Conservation (phyloP, 1,140 invertebrate genomes). For the Adoxophyes honmai region DNA sequence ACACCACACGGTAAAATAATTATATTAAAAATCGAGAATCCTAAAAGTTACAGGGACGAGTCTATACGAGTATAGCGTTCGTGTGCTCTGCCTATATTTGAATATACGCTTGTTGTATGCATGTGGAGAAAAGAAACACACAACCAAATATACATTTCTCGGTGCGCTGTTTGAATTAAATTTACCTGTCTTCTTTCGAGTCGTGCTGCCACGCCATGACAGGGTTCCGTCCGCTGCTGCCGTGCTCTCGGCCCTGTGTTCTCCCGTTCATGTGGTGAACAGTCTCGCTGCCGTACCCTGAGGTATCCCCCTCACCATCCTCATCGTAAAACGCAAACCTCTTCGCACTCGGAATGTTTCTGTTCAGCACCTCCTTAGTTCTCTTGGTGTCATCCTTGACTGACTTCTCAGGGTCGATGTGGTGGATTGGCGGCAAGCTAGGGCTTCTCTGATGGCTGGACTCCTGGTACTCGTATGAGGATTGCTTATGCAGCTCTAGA, state of each 20-base stretch:
- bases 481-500: slow-evolving; percentile 67
- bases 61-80: no score
- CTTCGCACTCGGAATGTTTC: slow-evolving; percentile 62
- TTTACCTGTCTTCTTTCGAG: slow-evolving; percentile 50
- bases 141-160: no score
- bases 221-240: slow-evolving; percentile 39
- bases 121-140: no score
- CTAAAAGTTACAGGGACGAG: no score
- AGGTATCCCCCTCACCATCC: slow-evolving; percentile 83
- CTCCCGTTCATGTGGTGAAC: slow-evolving; percentile 68
- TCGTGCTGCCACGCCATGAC: slow-evolving; percentile 58
- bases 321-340: slow-evolving; percentile 74
- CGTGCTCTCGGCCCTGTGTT: slow-evolving; percentile 34
- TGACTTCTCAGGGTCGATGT: slow-evolving; percentile 51
- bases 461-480: slow-evolving; percentile 64
- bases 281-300: slow-evolving; percentile 85
- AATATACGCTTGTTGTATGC: no score
- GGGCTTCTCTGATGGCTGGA: slow-evolving; percentile 75
- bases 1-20: no score
- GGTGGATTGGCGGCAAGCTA: slow-evolving; percentile 79
- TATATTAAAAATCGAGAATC: no score
- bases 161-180: no score
- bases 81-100: no score
- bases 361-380: slow-evolving; percentile 41
- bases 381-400: slow-evolving; percentile 42